Percentiles rank a stretch among this genome's conserved stretches.
Conservation (phyloP, 2,888 invertebrate species). For the Chalcis sispes region DNA sequence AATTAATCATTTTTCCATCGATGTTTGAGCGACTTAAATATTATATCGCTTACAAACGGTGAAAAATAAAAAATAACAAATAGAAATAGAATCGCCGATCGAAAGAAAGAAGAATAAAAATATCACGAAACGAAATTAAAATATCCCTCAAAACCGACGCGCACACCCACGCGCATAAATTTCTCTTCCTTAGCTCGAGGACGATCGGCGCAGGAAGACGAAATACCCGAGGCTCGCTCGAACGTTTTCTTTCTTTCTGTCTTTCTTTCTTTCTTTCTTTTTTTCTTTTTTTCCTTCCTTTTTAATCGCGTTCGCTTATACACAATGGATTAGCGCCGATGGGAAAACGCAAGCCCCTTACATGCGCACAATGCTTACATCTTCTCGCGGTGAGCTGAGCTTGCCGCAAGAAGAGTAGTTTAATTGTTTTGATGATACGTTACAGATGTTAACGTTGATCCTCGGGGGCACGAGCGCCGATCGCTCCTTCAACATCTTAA, state of each 20-base stretch:
- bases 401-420: not conserved
- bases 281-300: no score
- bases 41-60: not conserved
- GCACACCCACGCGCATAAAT: not conserved
- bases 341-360: constrained; percentile 23
- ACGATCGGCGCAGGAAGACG: constrained; percentile 34
- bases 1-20: no score
- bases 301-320: not conserved
- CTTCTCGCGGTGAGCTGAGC: constrained; percentile 10
- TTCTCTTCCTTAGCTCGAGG: not conserved
- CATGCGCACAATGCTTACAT: constrained; percentile 27
- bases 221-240: constrained; percentile 38
- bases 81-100: no score
- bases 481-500: not conserved
- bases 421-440: constrained; percentile 47
- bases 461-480: not conserved
- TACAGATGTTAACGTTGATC: constrained; percentile 26
- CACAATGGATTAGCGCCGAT: not conserved
- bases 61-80: no score
- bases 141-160: no score
- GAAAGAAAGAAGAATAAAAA: no score
- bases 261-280: not conserved
- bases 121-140: no score
- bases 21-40: not conserved
- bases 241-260: constrained; percentile 2